Conservation (phyloP, 2,797 vertebrate species). For the Acipenser ruthenus region DNA sequence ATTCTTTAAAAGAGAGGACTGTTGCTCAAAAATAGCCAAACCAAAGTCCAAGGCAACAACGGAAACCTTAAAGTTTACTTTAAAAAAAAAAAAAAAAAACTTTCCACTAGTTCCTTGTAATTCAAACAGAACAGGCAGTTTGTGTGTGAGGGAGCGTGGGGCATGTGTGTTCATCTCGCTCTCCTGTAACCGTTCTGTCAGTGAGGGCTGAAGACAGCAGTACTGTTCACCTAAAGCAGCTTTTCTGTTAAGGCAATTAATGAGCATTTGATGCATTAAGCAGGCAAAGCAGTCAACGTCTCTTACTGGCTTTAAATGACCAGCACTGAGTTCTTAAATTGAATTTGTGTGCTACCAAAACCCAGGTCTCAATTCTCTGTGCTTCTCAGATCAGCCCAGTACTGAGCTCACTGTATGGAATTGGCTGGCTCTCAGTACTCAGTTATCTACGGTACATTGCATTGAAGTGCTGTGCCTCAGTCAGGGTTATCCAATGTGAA, state of each 20-base stretch:
- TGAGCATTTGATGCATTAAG: constrained; percentile 39
- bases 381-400: too few relatives aligned
- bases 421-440: too few relatives aligned
- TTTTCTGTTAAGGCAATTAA: constrained; percentile 62
- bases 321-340: not conserved
- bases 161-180: constrained; percentile 38
- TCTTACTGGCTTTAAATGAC: not conserved
- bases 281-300: not conserved
- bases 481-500: too few relatives aligned
- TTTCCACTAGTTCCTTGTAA: constrained; percentile 67
- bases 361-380: too few relatives aligned
- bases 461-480: too few relatives aligned
- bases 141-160: constrained; percentile 39
- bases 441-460: too few relatives aligned
- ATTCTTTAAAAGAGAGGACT: constrained; percentile 39
- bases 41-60: constrained; percentile 52
- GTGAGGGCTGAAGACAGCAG: constrained; percentile 17
- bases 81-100: constrained; percentile 39
- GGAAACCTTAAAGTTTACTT: constrained; percentile 68
- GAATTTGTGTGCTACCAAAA: too few relatives aligned
- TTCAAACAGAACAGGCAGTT: constrained; percentile 46
- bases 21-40: constrained; percentile 38
- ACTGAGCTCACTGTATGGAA: too few relatives aligned
- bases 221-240: constrained; percentile 45
- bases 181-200: constrained; percentile 59